Evolutionary conservation across 2,888 invertebrate species (phyloP).

Genomic region (Tetragonisca angustula): DNA sequence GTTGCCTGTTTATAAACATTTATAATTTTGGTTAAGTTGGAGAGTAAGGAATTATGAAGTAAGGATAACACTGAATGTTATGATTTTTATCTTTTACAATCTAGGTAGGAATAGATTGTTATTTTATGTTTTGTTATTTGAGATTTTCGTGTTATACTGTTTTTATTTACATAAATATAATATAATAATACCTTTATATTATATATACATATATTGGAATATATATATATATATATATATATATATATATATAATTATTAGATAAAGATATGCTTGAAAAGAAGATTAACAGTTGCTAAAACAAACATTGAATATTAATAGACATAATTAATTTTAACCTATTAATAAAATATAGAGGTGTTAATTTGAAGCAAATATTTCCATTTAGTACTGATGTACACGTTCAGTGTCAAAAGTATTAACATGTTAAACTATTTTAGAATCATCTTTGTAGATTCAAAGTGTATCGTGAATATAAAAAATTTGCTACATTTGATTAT

Average conservation of each 20-base stretch:
- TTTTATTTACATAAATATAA: not conserved
- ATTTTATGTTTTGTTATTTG: not conserved
- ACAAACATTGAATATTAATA: not conserved
- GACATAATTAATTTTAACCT: not conserved
- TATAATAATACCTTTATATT: not conserved
- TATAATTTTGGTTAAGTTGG: not conserved
- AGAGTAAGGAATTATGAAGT: not conserved
- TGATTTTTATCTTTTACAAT: not conserved
- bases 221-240: not conserved
- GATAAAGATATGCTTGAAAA: not conserved
- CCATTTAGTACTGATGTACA: not conserved
- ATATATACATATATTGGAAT: not conserved
- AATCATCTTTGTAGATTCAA: not conserved
- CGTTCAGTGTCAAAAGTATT: not conserved
- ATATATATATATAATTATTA: not conserved
- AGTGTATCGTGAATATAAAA: not conserved
- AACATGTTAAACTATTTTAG: not conserved
- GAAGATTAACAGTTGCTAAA: not conserved
- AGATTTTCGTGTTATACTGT: not conserved
- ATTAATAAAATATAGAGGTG: not conserved
- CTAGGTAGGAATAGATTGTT: no score
- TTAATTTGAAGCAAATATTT: not conserved
- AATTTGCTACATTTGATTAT: not conserved
- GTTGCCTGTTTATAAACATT: constrained; percentile 3
- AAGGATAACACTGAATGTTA: not conserved